A percentile compares a stretch with the other conserved stretches of the same genome.
Evolutionary conservation across 2,797 vertebrate species (phyloP).

Genomic region (Rhinogobio ventralis): DNA sequence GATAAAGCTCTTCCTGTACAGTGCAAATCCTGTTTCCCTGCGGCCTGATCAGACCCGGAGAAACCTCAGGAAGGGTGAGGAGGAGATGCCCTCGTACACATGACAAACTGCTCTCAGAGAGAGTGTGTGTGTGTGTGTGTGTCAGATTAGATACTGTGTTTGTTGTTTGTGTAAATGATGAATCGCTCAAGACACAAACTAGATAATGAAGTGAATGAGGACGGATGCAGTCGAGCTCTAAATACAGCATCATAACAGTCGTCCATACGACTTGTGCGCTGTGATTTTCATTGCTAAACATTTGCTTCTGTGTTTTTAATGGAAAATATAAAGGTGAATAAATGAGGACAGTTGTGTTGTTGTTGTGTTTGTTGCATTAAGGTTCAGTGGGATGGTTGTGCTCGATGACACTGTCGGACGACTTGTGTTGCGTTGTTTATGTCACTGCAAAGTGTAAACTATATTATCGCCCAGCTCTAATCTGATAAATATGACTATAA

Average conservation of each 20-base stretch:
- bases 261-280: too few species aligned
- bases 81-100: slow-evolving; percentile 69
- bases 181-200: not conserved
- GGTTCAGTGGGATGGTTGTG: slow-evolving; percentile 60
- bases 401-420: slow-evolving; percentile 53
- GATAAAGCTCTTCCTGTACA: slow-evolving; percentile 99
- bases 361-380: slow-evolving; percentile 69
- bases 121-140: slow-evolving; percentile 4
- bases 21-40: slow-evolving; percentile 96
- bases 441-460: not conserved
- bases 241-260: not conserved
- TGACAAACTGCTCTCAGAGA: slow-evolving; percentile 62
- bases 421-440: slow-evolving; percentile 56
- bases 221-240: not conserved
- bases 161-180: slow-evolving; percentile 55
- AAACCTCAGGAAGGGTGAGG: slow-evolving; percentile 88
- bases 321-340: not conserved
- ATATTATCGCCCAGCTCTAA: too few species aligned
- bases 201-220: not conserved
- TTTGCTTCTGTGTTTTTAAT: not conserved
- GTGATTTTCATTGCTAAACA: not conserved
- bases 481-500: too few species aligned
- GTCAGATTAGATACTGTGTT: slow-evolving; percentile 25
- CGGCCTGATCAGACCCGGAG: slow-evolving; percentile 84
- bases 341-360: not conserved